Conservation (phyloP, 2,888 invertebrate species). For the Hyposoter didymator region DNA sequence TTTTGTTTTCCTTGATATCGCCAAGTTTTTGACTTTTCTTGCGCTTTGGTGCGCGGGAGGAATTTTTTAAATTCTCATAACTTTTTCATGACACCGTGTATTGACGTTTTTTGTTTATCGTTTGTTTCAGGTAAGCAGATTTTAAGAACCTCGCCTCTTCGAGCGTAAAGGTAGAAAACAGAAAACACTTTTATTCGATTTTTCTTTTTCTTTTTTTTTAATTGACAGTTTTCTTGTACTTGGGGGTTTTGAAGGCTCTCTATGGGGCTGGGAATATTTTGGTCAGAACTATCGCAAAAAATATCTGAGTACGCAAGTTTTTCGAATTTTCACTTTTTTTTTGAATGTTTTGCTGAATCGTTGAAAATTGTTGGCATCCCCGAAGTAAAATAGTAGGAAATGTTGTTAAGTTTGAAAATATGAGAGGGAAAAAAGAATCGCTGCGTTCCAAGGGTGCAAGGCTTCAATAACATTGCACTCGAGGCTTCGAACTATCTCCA, state of each 20-base stretch:
- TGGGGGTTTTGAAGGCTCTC: too few relatives aligned
- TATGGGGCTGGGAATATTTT: too few relatives aligned
- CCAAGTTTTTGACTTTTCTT: neutral
- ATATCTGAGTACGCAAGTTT: neutral
- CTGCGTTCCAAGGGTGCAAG: neutral
- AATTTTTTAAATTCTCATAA: neutral
- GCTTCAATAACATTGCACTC: constrained; percentile 35
- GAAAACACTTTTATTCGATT: neutral
- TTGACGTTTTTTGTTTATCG: constrained; percentile 26
- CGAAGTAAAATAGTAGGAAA: neutral
- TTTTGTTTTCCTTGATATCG: neutral
- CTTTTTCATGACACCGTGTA: neutral
- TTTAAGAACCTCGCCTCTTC: constrained; percentile 14
- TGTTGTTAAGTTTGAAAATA: neutral
- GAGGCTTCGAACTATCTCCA: constrained; percentile 31
- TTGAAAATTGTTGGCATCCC: neutral
- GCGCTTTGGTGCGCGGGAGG: neutral
- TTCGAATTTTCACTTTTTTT: neutral
- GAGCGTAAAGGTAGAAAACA: neutral
- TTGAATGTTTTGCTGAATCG: too few relatives aligned
- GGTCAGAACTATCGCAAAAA: neutral
- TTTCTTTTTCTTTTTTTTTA: neutral
- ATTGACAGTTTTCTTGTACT: neutral
- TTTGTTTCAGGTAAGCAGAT: constrained; percentile 72
- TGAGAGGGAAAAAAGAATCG: neutral